phyloP scores from a whole-genome alignment of 2,797 vertebrate species.

The Galaxias olidus region DNA sequence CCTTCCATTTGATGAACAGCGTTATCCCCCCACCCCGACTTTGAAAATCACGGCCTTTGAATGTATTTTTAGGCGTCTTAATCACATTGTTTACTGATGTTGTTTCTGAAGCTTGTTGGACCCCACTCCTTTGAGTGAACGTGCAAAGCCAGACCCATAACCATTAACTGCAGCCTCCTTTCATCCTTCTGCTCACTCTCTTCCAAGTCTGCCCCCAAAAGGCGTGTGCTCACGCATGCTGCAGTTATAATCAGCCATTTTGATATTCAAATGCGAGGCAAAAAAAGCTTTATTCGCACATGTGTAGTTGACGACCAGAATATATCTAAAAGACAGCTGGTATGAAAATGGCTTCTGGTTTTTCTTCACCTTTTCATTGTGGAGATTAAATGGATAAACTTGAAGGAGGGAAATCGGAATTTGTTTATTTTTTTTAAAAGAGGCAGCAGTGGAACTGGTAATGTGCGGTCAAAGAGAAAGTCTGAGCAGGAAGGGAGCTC shows the following conservation, averaged over 20 bases:
- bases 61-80: slow-evolving; percentile 31
- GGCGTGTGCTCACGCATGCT: slow-evolving; percentile 72
- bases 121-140: slow-evolving; percentile 33
- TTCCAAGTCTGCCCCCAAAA: slow-evolving; percentile 29
- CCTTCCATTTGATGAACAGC: slow-evolving; percentile 21
- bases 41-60: slow-evolving; percentile 33
- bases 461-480: slow-evolving; percentile 61
- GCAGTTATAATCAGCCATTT: slow-evolving; percentile 65
- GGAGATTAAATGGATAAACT: slow-evolving; percentile 34
- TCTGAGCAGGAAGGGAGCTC: slow-evolving; percentile 76
- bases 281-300: slow-evolving; percentile 58
- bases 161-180: slow-evolving; percentile 49
- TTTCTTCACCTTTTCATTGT: slow-evolving; percentile 26
- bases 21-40: slow-evolving; percentile 8
- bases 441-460: slow-evolving; percentile 40
- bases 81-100: slow-evolving; percentile 56
- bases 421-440: too few species aligned
- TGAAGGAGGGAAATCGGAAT: not conserved
- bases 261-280: slow-evolving; percentile 61
- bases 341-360: slow-evolving; percentile 39
- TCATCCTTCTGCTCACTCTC: slow-evolving; percentile 55
- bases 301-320: slow-evolving; percentile 64
- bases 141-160: slow-evolving; percentile 40
- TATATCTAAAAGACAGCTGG: slow-evolving; percentile 66
- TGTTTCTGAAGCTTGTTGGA: slow-evolving; percentile 28